These are phyloP conservation scores for Cynoglossus semilaevis DNA, from an alignment of 2,113 vertebrate genomes.

Conservation along the genomic window DNA sequence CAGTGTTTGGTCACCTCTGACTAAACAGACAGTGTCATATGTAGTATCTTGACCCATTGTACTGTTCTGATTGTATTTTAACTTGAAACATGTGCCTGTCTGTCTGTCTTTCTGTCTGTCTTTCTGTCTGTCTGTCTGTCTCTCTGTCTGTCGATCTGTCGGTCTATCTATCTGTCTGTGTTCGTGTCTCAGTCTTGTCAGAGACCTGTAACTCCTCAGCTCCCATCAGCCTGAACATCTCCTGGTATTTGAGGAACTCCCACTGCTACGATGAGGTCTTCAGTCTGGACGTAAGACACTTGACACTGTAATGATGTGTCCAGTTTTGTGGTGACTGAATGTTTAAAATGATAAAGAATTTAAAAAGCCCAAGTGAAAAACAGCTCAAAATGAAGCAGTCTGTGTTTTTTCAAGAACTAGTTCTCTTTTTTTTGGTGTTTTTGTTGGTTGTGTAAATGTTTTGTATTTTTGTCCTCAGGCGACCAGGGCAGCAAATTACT, in stretches of 20 bases:
- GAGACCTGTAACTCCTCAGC: constrained; percentile 4
- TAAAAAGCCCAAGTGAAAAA: too few relatives aligned
- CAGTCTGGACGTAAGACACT: constrained; percentile 58
- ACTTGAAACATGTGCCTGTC: not conserved
- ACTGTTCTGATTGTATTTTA: too few relatives aligned
- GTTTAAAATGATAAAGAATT: too few relatives aligned
- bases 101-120: too few relatives aligned
- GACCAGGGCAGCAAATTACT: rapidly evolving
- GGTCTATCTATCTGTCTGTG: constrained; percentile 14
- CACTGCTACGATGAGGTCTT: constrained; percentile 73
- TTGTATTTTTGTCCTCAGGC: not conserved
- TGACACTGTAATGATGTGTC: not conserved
- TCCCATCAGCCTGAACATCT: constrained; percentile 45
- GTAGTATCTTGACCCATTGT: too few relatives aligned
- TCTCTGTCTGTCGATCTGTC: too few relatives aligned
- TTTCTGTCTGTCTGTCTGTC: constrained; percentile 4
- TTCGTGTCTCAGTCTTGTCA: constrained; percentile 8
- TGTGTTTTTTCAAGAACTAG: not conserved
- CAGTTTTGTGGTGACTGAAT: too few relatives aligned
- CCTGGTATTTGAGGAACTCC: constrained; percentile 78
- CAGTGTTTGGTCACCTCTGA: too few relatives aligned
- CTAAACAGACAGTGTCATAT: too few relatives aligned
- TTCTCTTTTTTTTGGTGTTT: not conserved
- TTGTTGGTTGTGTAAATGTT: not conserved
- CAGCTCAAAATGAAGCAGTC: too few relatives aligned